Conservation (phyloP, 37 sponge, comb jelly and placozoan genomes). For the Chondrosia reniformis region DNA sequence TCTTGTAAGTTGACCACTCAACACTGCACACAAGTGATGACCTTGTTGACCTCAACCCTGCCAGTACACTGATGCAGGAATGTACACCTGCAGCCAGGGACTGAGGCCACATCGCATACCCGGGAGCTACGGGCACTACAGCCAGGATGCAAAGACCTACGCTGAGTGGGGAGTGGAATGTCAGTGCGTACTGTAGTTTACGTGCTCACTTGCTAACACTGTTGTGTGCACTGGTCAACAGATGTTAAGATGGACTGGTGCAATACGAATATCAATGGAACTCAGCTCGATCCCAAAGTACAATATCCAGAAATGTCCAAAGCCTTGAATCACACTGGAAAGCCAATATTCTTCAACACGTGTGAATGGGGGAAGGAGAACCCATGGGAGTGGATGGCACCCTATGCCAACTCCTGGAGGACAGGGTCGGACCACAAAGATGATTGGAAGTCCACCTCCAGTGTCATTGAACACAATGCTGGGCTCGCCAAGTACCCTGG, state of each 20-base stretch:
- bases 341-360: conserved; percentile 73
- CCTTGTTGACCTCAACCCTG: neutral
- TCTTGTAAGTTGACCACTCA: conserved; percentile 47
- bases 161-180: conserved; percentile 84
- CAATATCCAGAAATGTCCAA: conserved; percentile 77
- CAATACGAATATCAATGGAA: conserved; percentile 72
- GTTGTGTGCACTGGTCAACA: neutral
- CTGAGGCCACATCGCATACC: conserved; percentile 62
- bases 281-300: conserved; percentile 63
- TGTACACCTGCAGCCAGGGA: conserved; percentile 74
- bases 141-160: conserved; percentile 79
- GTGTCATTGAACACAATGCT: conserved; percentile 67
- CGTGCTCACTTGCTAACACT: too few species aligned
- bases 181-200: conserved; percentile 25
- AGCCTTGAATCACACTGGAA: conserved; percentile 71
- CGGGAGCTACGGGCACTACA: conserved; percentile 83
- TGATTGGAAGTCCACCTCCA: conserved; percentile 69
- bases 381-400: conserved; percentile 84
- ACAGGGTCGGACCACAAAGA: conserved; percentile 80
- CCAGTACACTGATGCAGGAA: conserved; percentile 81
- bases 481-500: conserved; percentile 65
- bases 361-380: conserved; percentile 84
- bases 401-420: conserved; percentile 85
- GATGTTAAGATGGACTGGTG: conserved; percentile 94
- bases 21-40: too few species aligned